Evolutionary conservation across 2,888 invertebrate genomes (phyloP), one percentile per base, ranked within the genome.

Genomic region (Cynaeus angustus): DNA sequence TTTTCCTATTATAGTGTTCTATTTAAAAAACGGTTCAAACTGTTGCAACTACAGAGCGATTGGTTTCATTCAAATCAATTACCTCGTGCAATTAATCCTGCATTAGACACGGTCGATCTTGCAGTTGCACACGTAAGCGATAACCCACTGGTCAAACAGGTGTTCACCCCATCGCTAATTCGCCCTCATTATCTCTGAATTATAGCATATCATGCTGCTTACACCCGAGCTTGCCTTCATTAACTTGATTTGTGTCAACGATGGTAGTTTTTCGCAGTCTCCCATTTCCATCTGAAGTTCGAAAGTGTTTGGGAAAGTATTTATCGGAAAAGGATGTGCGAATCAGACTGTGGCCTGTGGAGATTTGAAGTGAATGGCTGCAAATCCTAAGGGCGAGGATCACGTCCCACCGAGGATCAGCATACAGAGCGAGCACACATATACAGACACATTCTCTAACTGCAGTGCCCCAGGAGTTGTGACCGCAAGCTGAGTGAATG

Each of bases 401-500:
- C 70, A 66, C 70, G 62, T 70, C 62, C 70, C 66, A 66, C 53
- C 45, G 50, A 46, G 70, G 71, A 71, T 71, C 71, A 71, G 52
- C 70, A 58, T 62, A 71, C 52, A 66, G 59, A 66, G 48, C 61
- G 59, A 37, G 45, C 61, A 66, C 64, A 62, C 50, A 26, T 16
- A 16, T 38, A 43, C 53, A 41, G 52, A 10, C 52, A 55, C 56
- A 62, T 66, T 43, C 46, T 55, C 55, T 52, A 69, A 70, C 69
- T 68, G 72, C 70, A 72, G 66, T 74, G 78, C 79, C 79, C 76
- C 77, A 77, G 79, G 78, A 80, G 74, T 72, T 71, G 69, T 73
- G 76, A 84, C 83, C 83, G 80, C 83, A 84, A 83, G 82, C 82
- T 78, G 81, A 82, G 82, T 79, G 81, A 77, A 71, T 78, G 77